Percentiles rank a stretch among this genome's conserved stretches.
Conservation (phyloP, 2,113 vertebrate species). For the Monarcha castaneiventris region DNA sequence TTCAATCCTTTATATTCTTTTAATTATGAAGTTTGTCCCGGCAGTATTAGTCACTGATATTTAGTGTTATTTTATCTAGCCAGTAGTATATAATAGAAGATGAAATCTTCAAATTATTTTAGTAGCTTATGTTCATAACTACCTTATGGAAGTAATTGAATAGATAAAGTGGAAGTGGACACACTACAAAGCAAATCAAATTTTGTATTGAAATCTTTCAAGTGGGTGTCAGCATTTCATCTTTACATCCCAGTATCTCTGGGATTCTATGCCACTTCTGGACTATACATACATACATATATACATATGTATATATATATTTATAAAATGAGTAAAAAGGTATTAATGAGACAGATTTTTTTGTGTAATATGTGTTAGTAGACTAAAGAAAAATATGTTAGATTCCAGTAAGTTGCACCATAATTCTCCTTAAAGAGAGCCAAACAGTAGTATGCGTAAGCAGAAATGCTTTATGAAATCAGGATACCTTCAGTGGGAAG, state of each 20-base stretch:
- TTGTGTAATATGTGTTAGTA: not conserved
- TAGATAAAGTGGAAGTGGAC: not conserved
- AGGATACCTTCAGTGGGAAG: not conserved
- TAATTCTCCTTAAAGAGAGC: not conserved
- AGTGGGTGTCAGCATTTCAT: not conserved
- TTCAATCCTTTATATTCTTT: not conserved
- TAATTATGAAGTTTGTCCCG: not conserved
- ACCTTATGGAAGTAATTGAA: not conserved
- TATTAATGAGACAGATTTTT: not conserved
- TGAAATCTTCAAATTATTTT: not conserved
- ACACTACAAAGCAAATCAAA: not conserved
- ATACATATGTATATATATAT: not conserved
- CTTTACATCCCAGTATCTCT: not conserved
- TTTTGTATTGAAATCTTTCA: not conserved
- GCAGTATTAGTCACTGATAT: not conserved
- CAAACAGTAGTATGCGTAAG: not conserved
- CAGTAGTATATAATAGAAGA: not conserved
- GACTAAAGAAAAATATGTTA: not conserved
- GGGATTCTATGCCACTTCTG: not conserved
- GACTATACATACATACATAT: not conserved
- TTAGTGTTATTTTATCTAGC: not conserved
- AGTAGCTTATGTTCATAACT: not conserved
- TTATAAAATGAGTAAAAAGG: not conserved
- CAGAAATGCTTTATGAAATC: not conserved
- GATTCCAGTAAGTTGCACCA: not conserved